A percentile compares a stretch with the other conserved stretches of the same genome.
phyloP scores from a whole-genome alignment of 2,888 invertebrate genomes.

The Molorchus minor region DNA sequence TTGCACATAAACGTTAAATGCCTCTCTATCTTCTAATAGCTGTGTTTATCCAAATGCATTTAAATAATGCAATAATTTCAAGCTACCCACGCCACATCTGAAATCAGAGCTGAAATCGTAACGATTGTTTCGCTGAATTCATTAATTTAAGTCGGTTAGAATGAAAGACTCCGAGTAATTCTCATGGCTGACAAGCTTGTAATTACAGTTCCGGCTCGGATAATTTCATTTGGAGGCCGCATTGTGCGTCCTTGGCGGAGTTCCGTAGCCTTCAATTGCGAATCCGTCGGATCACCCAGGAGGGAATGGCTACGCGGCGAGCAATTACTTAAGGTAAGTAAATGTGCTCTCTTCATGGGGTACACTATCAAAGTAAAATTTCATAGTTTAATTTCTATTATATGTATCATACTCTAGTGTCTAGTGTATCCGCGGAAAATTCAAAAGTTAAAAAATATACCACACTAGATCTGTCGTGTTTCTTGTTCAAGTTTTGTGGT shows the following conservation, averaged over 20 bases:
- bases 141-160: not conserved
- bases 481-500: no score
- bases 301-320: conserved; percentile 73
- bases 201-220: conserved; percentile 70
- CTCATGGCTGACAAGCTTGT: conserved; percentile 6
- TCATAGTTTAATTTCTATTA: no score
- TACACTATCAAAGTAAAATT: no score
- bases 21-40: no score
- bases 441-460: not conserved
- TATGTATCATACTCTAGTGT: no score
- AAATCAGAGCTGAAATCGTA: no score
- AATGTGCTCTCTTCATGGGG: no score
- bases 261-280: conserved; percentile 71
- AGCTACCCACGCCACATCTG: no score
- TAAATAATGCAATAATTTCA: no score
- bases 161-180: not conserved
- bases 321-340: conserved; percentile 63
- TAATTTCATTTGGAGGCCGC: conserved; percentile 75
- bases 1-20: no score
- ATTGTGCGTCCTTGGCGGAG: conserved; percentile 74
- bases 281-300: conserved; percentile 72
- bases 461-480: no score
- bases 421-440: not conserved
- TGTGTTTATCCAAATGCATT: no score
- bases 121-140: not conserved